phyloP scores from a whole-genome alignment of 2,888 invertebrate species.

The Diploptera punctata region DNA sequence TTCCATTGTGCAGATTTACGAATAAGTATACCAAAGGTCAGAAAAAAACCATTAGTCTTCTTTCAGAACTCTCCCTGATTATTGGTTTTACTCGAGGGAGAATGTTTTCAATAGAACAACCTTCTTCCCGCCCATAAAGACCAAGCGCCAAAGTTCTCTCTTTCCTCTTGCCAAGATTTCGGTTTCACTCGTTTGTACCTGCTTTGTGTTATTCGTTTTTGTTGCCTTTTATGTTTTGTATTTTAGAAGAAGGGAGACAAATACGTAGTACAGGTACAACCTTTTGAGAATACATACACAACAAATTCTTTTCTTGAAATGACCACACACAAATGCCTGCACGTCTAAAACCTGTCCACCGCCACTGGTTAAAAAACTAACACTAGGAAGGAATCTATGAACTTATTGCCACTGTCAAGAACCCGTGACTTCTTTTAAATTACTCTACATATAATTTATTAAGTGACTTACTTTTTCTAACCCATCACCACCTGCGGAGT shows the following conservation, averaged over 20 bases:
- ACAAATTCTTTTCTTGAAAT: constrained; percentile 20
- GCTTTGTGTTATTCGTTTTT: constrained; percentile 14
- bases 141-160: too few species aligned
- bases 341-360: background rate
- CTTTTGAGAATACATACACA: constrained; percentile 3
- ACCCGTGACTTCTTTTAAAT: too few species aligned
- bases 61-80: background rate
- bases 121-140: background rate
- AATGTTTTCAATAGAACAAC: too few species aligned
- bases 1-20: too few species aligned
- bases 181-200: constrained; percentile 16
- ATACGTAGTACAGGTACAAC: background rate
- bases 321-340: constrained; percentile 19
- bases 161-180: background rate
- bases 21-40: too few species aligned
- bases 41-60: background rate
- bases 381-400: too few species aligned
- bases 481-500: too few species aligned
- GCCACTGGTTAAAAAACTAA: too few species aligned
- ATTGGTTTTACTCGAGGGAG: background rate
- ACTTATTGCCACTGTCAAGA: too few species aligned
- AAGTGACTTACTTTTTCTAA: too few species aligned
- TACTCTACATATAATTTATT: too few species aligned
- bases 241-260: constrained; percentile 17
- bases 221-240: constrained; percentile 18